Evolutionary conservation across 2,797 vertebrate species (phyloP).

Genomic region (Rhinichthys osculus): DNA sequence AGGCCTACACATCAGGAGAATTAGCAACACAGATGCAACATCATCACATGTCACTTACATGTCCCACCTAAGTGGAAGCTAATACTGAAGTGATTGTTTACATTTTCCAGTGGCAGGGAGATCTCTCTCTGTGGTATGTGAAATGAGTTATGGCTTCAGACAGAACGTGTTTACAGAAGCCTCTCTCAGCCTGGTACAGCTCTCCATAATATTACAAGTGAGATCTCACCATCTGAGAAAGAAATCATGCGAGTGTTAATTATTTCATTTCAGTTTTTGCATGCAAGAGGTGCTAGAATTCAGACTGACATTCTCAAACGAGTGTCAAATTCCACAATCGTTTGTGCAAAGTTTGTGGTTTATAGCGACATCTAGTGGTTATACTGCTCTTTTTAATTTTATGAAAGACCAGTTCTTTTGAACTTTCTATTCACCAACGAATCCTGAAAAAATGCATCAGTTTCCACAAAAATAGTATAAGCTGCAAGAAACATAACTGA

Average conservation of each 20-base stretch:
- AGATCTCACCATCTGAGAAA: not conserved
- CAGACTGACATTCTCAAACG: not conserved
- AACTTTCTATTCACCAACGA: too few relatives aligned
- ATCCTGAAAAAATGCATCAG: too few relatives aligned
- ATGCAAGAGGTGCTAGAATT: not conserved
- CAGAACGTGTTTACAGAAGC: constrained; percentile 28
- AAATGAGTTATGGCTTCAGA: constrained; percentile 14
- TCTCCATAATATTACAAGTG: constrained; percentile 1
- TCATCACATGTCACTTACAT: constrained; percentile 13
- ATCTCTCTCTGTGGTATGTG: constrained; percentile 22
- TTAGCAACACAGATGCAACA: not conserved
- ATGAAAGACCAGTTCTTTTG: not conserved
- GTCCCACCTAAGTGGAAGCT: not conserved
- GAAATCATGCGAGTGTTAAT: not conserved
- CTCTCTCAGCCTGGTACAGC: constrained; percentile 18
- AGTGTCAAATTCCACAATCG: not conserved
- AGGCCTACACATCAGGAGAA: constrained; percentile 9
- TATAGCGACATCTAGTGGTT: constrained; percentile 41
- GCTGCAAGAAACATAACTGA: too few relatives aligned
- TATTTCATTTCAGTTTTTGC: not conserved
- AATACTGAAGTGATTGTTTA: constrained; percentile 8
- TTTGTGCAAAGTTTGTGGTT: not conserved
- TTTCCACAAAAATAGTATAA: too few relatives aligned
- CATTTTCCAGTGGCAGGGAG: not conserved
- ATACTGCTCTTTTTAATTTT: not conserved